phyloP scores from a whole-genome alignment of 2,113 vertebrate genomes.

The Myotis brandtii region DNA sequence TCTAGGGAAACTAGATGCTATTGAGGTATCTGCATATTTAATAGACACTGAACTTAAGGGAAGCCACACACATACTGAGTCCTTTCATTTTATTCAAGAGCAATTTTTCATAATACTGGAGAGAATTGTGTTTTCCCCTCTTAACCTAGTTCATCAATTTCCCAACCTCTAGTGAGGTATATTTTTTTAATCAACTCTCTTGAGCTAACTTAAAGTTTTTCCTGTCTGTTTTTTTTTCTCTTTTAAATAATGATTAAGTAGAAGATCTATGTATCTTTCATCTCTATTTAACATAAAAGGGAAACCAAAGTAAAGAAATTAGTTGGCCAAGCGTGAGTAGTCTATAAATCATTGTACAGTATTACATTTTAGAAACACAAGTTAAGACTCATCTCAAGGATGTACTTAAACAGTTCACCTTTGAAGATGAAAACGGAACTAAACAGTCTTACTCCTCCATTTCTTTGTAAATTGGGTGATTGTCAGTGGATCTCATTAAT shows the following conservation, averaged over 20 bases:
- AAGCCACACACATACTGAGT: neutral
- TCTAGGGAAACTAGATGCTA: neutral
- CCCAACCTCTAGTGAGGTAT: neutral
- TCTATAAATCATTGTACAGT: conserved; percentile 49
- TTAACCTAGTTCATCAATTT: neutral
- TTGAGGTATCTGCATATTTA: neutral
- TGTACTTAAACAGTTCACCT: conserved; percentile 41
- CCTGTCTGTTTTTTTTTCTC: neutral
- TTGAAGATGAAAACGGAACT: conserved; percentile 56
- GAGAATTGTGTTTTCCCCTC: neutral
- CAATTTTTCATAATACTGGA: neutral
- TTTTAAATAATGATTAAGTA: conserved; percentile 15
- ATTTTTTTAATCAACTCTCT: neutral
- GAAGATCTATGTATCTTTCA: conserved; percentile 45
- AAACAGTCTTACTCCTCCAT: neutral
- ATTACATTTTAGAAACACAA: conserved; percentile 39
- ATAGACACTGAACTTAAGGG: neutral
- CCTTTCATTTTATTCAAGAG: neutral
- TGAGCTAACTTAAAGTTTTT: conserved; percentile 18
- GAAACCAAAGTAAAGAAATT: conserved; percentile 50
- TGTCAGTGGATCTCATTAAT: neutral
- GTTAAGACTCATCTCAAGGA: conserved; percentile 20
- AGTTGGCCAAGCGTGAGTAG: conserved; percentile 38
- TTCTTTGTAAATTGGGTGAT: neutral
- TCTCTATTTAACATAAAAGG: conserved; percentile 67